Conservation (phyloP, 1,140 invertebrate genomes). For the Neocloeon triangulifer region DNA sequence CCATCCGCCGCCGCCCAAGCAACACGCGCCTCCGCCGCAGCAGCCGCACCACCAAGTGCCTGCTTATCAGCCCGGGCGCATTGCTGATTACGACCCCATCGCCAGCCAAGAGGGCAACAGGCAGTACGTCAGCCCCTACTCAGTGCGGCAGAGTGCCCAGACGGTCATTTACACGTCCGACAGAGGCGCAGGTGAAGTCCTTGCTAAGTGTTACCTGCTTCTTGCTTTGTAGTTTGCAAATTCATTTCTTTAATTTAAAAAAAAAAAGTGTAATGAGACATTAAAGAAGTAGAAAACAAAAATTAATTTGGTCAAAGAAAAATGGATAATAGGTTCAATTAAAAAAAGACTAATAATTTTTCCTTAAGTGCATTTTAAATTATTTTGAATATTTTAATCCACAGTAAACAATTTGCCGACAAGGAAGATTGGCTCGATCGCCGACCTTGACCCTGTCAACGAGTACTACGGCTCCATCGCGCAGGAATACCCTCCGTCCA, state of each 20-base stretch:
- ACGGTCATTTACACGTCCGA: conserved; percentile 72
- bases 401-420: conserved; percentile 33
- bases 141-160: conserved; percentile 40
- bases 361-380: too few species aligned
- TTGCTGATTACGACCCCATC: conserved; percentile 57
- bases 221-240: too few species aligned
- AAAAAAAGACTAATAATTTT: too few species aligned
- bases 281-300: too few species aligned
- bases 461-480: conserved; percentile 63
- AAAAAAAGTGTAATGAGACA: too few species aligned
- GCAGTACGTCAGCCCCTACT: conserved; percentile 48
- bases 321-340: too few species aligned
- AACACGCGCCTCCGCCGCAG: conserved; percentile 8
- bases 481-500: conserved; percentile 15
- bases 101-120: conserved; percentile 34
- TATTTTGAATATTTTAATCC: too few species aligned
- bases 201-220: too few species aligned
- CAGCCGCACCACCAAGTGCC: conserved; percentile 12
- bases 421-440: conserved; percentile 70
- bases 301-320: too few species aligned
- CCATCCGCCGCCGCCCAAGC: conserved; percentile 6
- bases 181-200: conserved; percentile 1
- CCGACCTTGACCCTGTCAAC: conserved; percentile 88
- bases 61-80: conserved; percentile 38
- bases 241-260: too few species aligned